A percentile compares a stretch with the other conserved stretches of the same genome.
phyloP scores from a whole-genome alignment of 2,113 vertebrate genomes.

The Bujurquina vittata region DNA sequence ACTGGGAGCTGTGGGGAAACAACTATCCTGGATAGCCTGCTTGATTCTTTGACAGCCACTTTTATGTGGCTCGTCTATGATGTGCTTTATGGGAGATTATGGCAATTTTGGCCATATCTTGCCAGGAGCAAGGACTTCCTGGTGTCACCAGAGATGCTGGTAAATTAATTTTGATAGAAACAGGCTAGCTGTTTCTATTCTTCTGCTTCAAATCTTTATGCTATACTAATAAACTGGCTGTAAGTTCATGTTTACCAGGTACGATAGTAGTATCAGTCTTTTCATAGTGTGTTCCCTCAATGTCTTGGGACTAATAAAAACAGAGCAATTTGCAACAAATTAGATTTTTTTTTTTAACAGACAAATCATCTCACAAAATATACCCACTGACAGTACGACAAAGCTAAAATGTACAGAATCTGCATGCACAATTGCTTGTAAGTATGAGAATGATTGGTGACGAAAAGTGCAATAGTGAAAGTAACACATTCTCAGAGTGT shows the following conservation, averaged over 20 bases:
- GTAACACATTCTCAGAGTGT: background rate
- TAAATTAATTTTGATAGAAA: background rate
- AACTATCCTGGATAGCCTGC: background rate
- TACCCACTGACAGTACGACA: background rate
- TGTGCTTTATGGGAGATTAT: background rate
- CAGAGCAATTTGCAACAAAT: background rate
- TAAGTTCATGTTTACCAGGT: background rate
- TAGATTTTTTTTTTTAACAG: background rate
- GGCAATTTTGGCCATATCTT: background rate
- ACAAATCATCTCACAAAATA: background rate
- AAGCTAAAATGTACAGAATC: background rate
- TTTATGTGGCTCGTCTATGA: background rate
- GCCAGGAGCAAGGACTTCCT: background rate
- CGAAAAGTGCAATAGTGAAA: background rate
- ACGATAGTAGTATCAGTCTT: background rate
- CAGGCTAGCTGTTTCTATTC: background rate
- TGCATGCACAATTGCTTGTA: background rate
- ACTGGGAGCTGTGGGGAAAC: background rate
- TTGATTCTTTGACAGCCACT: background rate
- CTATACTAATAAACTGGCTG: background rate
- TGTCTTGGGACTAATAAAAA: background rate
- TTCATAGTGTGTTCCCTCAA: background rate
- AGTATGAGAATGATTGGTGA: background rate
- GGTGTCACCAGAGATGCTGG: background rate
- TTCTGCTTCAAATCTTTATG: background rate